A percentile compares a stretch with the other conserved stretches of the same genome.
phyloP scores from a whole-genome alignment of 2,888 invertebrate genomes.

The Eupithecia tripunctaria region DNA sequence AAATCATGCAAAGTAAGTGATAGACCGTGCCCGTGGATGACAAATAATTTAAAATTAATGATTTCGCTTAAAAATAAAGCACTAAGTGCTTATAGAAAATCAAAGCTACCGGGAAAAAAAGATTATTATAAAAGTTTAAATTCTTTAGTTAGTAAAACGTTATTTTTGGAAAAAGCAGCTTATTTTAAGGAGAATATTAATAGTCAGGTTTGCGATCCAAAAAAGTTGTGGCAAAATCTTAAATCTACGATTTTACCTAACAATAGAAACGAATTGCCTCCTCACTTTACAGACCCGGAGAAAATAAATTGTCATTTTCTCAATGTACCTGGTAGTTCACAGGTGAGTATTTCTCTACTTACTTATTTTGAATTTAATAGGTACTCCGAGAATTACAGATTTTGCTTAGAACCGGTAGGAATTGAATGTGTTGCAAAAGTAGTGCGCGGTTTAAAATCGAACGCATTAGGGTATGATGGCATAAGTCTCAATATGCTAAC shows the following conservation, averaged over 20 bases:
- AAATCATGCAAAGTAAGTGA: too few species aligned
- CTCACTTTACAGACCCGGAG: neutral
- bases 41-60: too few species aligned
- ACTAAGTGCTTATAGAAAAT: neutral
- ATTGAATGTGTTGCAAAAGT: too few species aligned
- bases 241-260: neutral
- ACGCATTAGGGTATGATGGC: too few species aligned
- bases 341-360: neutral
- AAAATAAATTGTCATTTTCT: constrained; percentile 2
- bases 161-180: neutral
- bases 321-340: neutral
- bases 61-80: neutral
- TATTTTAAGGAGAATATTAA: neutral
- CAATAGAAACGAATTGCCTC: neutral
- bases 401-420: neutral
- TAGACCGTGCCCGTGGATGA: too few species aligned
- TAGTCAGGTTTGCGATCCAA: neutral
- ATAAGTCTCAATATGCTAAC: too few species aligned
- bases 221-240: neutral
- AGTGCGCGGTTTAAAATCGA: too few species aligned
- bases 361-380: neutral
- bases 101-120: neutral
- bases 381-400: neutral
- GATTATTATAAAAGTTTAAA: neutral
- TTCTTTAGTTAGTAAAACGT: neutral